A percentile compares a stretch with the other conserved stretches of the same genome.
These are phyloP conservation scores for Podarcis lilfordi DNA, from an alignment of 2,797 vertebrate species.

Conservation along the genomic window DNA sequence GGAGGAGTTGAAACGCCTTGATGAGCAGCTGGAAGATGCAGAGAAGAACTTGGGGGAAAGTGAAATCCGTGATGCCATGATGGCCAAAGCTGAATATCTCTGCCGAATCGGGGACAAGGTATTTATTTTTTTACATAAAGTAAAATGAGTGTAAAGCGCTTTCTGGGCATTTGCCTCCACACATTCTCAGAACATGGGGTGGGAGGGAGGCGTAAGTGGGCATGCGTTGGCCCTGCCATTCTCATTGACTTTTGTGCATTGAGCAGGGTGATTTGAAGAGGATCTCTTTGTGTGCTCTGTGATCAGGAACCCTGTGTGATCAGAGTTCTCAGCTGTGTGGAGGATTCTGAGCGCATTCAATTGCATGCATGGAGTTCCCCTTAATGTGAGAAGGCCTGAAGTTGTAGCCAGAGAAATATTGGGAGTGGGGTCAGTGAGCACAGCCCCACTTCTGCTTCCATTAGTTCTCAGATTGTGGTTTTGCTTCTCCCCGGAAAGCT, in stretches of 20 bases:
- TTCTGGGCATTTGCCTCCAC: neutral
- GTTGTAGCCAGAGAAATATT: too few relatives aligned
- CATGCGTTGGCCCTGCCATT: too few relatives aligned
- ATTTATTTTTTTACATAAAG: neutral
- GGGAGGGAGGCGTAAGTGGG: neutral
- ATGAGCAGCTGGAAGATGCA: constrained; percentile 91
- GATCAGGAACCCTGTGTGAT: too few relatives aligned
- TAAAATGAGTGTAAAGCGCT: neutral
- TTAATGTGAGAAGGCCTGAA: too few relatives aligned
- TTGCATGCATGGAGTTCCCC: too few relatives aligned
- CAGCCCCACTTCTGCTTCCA: neutral
- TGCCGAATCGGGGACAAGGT: constrained; percentile 98
- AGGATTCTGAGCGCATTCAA: too few relatives aligned
- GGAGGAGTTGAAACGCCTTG: constrained; percentile 92
- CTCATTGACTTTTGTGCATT: neutral
- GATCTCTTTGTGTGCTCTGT: too few relatives aligned
- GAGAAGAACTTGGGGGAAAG: constrained; percentile 97
- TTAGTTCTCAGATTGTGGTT: neutral
- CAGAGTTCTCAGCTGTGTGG: too few relatives aligned
- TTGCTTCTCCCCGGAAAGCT: neutral
- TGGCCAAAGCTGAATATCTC: constrained; percentile 96
- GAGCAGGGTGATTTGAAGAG: neutral
- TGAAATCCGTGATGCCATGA: constrained; percentile 97
- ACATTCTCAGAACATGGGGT: neutral
- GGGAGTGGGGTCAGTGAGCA: too few relatives aligned